These are phyloP conservation scores for Premnoplex brunnescens DNA, from an alignment of 2,797 vertebrate species.

Conservation along the genomic window DNA sequence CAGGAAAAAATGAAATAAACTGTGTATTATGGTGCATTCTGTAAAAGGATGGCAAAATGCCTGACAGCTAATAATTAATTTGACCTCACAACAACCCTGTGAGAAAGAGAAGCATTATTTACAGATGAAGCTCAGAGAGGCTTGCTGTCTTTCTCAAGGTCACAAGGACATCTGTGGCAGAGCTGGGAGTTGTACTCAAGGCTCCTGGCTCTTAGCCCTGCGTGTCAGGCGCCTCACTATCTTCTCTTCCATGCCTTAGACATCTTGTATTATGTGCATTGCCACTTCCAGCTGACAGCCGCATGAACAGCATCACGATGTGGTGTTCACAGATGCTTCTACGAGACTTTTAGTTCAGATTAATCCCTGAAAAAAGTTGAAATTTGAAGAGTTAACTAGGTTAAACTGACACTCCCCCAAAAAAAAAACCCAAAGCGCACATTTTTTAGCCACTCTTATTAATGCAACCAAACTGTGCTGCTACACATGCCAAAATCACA, in stretches of 20 bases:
- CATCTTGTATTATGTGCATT: background rate
- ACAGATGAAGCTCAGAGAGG: background rate
- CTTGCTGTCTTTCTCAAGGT: background rate
- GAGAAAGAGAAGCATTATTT: background rate
- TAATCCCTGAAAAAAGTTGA: background rate
- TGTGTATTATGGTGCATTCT: background rate
- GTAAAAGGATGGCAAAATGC: background rate
- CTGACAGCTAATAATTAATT: background rate
- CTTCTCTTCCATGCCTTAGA: background rate
- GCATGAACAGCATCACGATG: background rate
- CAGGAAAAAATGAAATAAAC: background rate
- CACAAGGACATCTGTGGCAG: background rate
- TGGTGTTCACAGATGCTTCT: background rate
- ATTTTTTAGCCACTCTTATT: background rate
- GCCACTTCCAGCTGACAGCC: background rate
- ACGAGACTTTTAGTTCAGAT: background rate
- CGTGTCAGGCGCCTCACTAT: background rate
- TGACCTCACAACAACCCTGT: background rate
- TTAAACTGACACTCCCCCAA: background rate
- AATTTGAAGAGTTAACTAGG: background rate
- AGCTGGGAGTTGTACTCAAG: background rate
- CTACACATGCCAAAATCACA: conserved; percentile 12
- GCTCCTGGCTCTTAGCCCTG: background rate
- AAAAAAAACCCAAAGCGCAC: background rate
- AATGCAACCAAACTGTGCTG: background rate